Conservation (phyloP, 2,888 invertebrate genomes). For the Listrodromus nycthemerus region DNA sequence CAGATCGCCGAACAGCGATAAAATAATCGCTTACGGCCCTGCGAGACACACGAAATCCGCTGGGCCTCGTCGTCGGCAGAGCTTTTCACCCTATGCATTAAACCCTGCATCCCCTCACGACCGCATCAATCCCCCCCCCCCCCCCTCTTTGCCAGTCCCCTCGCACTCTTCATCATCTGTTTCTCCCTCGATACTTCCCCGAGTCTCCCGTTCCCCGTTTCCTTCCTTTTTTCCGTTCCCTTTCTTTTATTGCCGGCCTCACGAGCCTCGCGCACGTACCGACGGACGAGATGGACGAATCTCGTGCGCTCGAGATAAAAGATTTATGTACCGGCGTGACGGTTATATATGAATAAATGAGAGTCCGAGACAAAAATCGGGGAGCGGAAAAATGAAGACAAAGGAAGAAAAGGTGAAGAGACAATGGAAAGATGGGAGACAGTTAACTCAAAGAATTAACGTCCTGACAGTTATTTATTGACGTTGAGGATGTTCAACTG, state of each 20-base stretch:
- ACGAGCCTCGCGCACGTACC: constrained; percentile 50
- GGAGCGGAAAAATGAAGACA: not conserved
- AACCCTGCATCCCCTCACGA: constrained; percentile 19
- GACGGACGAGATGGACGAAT: constrained; percentile 50
- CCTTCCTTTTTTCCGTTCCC: not conserved
- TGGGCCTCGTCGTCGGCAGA: constrained; percentile 23
- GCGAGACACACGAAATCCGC: constrained; percentile 64
- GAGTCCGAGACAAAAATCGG: constrained; percentile 3
- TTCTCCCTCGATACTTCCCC: constrained; percentile 11
- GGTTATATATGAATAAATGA: constrained; percentile 46
- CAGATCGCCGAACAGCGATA: constrained; percentile 80
- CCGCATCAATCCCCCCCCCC: constrained; percentile 42
- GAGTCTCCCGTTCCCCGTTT: not conserved
- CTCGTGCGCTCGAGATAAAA: constrained; percentile 68
- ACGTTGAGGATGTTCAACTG: constrained; percentile 2
- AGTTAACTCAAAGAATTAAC: constrained; percentile 5
- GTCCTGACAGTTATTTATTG: constrained; percentile 35
- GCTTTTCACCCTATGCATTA: constrained; percentile 24
- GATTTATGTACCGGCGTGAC: constrained; percentile 71
- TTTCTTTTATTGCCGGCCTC: constrained; percentile 19
- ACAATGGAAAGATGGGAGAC: not conserved
- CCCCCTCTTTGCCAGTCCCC: too few relatives aligned
- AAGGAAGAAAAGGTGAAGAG: not conserved
- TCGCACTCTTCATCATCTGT: constrained; percentile 63
- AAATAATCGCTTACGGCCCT: constrained; percentile 82